Percentiles rank a stretch among this genome's conserved stretches.
These are phyloP conservation scores for Telenomus remus DNA, from an alignment of 1,140 invertebrate genomes.

Conservation along the genomic window DNA sequence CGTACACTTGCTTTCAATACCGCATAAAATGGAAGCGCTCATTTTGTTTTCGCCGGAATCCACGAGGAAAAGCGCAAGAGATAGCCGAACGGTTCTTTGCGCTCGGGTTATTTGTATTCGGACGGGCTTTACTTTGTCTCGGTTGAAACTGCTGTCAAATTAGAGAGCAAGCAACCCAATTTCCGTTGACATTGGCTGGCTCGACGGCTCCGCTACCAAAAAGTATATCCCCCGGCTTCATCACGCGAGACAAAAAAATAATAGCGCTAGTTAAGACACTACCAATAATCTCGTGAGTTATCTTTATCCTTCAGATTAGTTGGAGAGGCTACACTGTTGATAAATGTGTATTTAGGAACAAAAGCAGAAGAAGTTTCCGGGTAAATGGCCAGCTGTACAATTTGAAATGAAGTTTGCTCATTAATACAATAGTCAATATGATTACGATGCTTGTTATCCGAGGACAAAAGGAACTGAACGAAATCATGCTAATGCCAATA, in stretches of 20 bases:
- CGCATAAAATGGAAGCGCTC: conserved; percentile 36
- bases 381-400: conserved; percentile 12
- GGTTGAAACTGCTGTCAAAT: conserved; percentile 48
- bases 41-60: conserved; percentile 39
- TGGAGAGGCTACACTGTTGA: neutral
- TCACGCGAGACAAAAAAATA: conserved; percentile 14
- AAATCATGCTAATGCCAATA: too few relatives aligned
- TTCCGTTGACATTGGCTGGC: conserved; percentile 59
- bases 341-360: conserved; percentile 12
- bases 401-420: conserved; percentile 9
- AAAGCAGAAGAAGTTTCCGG: conserved; percentile 9
- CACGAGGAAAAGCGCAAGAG: conserved; percentile 41
- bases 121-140: conserved; percentile 53
- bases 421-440: conserved; percentile 2
- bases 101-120: conserved; percentile 61
- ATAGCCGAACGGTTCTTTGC: conserved; percentile 49
- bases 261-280: conserved; percentile 28
- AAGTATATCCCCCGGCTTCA: conserved; percentile 30
- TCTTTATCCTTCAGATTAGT: conserved; percentile 35
- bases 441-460: conserved; percentile 11
- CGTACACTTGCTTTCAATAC: conserved; percentile 41
- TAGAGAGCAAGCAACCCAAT: conserved; percentile 60
- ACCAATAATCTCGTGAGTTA: conserved; percentile 32
- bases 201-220: conserved; percentile 38
- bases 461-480: too few relatives aligned